Base-by-base conservation (phyloP, 1,140 invertebrate genomes). In the Thalassaphorura encarpata region DNA sequence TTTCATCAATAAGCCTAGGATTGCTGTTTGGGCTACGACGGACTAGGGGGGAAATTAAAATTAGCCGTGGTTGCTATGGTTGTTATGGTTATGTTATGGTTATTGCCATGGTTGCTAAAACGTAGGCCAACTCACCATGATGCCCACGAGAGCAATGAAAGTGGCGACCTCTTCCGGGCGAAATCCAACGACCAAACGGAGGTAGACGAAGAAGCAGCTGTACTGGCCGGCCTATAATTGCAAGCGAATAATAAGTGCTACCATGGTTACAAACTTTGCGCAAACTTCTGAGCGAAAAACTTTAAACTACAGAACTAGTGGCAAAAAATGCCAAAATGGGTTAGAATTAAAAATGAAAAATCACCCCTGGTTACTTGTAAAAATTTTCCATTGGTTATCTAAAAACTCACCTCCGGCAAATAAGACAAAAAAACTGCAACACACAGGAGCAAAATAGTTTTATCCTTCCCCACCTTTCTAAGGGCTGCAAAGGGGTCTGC, bases 121-220 rank as follows among this genome's bases (percentile, higher is more conserved):
- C 16, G n/a, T n/a, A n/a, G n/a, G n/a, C n/a, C n/a, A n/a, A n/a
- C n/a, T n/a, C n/a, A n/a, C n/a, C 60, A 61, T 61, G 21, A 61
- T 62, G n/a, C 55, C 55, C 1, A 62, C 60, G 18, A 61, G 39
- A 56, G 94, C 96, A 69, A 99, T 98, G 74, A 96, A 99, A 61
- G 94, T 83, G 47, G 95, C 95, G 45, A 99, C 95, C 79, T 91
- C 88, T 67, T 91, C 81, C 57, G 84, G 85, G 66, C 85, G 86
- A 75, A 99, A 99, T 58, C 89, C 90, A 84, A 99, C 95, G 62
- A 97, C 93, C 67, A 99, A 78, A 77, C 91, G 93, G 43, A 99
- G 80, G 75, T 99, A 99, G 64, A 99, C 95, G 77, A 99, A 99
- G 76, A 99, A 98, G 76, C 95, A 98, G 54, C 95, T 98, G 75